Conservation (phyloP, 2,797 vertebrate genomes). For the Eutrigla gurnardus region DNA sequence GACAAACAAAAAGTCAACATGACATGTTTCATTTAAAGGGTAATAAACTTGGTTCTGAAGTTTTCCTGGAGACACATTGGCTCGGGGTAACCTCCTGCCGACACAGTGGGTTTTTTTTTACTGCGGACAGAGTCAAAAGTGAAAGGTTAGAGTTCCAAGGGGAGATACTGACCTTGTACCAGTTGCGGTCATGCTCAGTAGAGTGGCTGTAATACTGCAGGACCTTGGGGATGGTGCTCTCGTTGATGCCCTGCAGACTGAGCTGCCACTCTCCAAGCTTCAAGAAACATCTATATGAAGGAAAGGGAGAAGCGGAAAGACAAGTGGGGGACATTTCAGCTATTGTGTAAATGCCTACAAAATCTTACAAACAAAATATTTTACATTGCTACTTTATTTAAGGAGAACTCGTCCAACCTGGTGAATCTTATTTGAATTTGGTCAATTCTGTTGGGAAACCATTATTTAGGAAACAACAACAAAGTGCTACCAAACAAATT, state of each 20-base stretch:
- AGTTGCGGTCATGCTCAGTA: constrained; percentile 97
- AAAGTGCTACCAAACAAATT: neutral
- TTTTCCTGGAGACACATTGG: constrained; percentile 24
- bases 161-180: constrained; percentile 93
- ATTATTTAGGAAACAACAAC: neutral
- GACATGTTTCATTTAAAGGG: constrained; percentile 32
- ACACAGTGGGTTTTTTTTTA: constrained; percentile 67
- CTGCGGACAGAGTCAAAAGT: constrained; percentile 31
- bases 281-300: constrained; percentile 91
- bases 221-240: constrained; percentile 98
- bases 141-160: constrained; percentile 47
- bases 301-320: neutral
- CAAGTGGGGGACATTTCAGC: neutral
- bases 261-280: constrained; percentile 99
- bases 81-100: constrained; percentile 13
- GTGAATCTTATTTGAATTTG: neutral
- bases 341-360: neutral
- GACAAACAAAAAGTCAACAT: constrained; percentile 2
- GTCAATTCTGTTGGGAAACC: too few species aligned
- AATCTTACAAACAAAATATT: too few species aligned
- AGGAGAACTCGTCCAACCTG: neutral
- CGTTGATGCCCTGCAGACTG: constrained; percentile 97
- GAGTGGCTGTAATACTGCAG: constrained; percentile 97
- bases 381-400: neutral
- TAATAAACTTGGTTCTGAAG: constrained; percentile 15